Percentiles rank a stretch among this genome's conserved stretches.
Evolutionary conservation across 1,140 invertebrate species (phyloP).

Genomic region (Drosophila mauritiana): DNA sequence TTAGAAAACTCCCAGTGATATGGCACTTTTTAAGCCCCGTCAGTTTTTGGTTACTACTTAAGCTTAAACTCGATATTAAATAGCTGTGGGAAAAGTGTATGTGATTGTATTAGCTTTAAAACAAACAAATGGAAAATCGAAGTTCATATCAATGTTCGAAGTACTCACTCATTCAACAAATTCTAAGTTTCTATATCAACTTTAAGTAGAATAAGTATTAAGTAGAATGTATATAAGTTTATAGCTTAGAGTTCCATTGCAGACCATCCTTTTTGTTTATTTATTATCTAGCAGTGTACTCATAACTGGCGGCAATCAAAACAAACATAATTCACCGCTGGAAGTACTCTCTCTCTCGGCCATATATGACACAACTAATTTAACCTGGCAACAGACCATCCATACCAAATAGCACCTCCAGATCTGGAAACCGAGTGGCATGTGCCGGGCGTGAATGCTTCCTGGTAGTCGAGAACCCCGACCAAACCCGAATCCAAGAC

Average conservation of each 20-base stretch:
- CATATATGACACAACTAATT: conserved; percentile 64
- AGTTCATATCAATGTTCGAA: background rate
- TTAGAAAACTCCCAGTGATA: conserved; percentile 51
- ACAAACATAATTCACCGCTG: conserved; percentile 49
- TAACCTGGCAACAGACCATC: conserved; percentile 40
- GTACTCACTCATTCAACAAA: no score
- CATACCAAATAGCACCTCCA: conserved; percentile 57
- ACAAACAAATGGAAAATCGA: background rate
- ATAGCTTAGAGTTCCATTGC: no score
- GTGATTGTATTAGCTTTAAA: background rate
- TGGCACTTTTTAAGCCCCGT: conserved; percentile 3
- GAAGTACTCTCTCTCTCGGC: conserved; percentile 27
- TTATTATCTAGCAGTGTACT: conserved; percentile 23
- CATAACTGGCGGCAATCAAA: conserved; percentile 48
- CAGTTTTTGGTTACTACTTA: background rate
- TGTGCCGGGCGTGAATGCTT: conserved; percentile 58
- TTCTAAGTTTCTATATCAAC: no score
- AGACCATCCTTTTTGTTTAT: no score
- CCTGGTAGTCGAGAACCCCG: conserved; percentile 47
- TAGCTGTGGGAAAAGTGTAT: background rate
- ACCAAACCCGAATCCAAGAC: conserved; percentile 28
- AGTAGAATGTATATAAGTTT: no score
- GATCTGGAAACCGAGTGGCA: conserved; percentile 52
- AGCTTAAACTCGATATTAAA: background rate
- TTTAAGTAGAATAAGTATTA: no score